phyloP scores from a whole-genome alignment of 2,888 invertebrate genomes.

The Drosophila paranaensis region DNA sequence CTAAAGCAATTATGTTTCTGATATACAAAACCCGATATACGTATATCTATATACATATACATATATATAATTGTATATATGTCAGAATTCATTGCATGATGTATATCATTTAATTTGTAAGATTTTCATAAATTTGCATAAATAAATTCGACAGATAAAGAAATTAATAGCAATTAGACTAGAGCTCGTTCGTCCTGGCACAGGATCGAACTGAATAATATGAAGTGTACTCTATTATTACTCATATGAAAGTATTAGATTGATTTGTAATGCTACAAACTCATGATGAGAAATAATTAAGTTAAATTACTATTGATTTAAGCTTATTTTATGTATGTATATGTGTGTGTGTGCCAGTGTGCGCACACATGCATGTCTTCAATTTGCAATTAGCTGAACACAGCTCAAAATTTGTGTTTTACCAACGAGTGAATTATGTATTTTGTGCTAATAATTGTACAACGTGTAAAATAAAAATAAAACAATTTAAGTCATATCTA shows the following conservation, averaged over 20 bases:
- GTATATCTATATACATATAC: not conserved
- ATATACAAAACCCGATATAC: not conserved
- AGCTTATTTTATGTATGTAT: not conserved
- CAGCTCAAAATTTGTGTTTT: constrained; percentile 11
- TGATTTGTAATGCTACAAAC: constrained; percentile 44
- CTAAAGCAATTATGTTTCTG: not conserved
- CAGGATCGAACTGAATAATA: not conserved
- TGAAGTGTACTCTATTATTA: constrained; percentile 22
- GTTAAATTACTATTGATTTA: constrained; percentile 32
- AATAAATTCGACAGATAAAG: not conserved
- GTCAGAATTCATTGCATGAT: constrained; percentile 18
- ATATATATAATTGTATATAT: not conserved
- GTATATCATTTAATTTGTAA: constrained; percentile 11
- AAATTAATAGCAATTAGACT: constrained; percentile 9
- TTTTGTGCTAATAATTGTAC: constrained; percentile 62
- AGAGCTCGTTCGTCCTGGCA: constrained; percentile 9
- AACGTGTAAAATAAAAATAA: constrained; percentile 45
- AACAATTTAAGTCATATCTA: constrained; percentile 38
- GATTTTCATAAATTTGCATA: constrained; percentile 5
- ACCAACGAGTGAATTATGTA: constrained; percentile 69
- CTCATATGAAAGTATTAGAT: constrained; percentile 70
- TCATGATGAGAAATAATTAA: constrained; percentile 27
- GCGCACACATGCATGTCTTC: not conserved
- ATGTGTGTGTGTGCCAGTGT: not conserved
- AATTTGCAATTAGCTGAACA: constrained; percentile 15